Percentiles rank a stretch among this genome's conserved stretches.
Evolutionary conservation across 2,797 vertebrate species (phyloP).

Genomic region (Cynodonichthys magdalenae): DNA sequence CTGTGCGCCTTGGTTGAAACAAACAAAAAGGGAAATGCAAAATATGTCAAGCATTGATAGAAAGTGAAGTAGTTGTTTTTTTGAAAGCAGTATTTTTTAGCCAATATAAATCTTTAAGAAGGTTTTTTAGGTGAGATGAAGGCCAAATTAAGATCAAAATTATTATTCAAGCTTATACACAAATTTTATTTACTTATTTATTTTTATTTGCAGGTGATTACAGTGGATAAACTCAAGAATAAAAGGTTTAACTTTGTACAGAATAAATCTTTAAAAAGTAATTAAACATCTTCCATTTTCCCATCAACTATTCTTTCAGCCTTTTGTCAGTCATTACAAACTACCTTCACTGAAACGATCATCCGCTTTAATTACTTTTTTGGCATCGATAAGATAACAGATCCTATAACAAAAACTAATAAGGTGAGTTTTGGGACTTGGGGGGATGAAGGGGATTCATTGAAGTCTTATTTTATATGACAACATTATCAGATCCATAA

Average conservation of each 20-base stretch:
- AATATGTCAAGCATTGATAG: slow-evolving; percentile 6
- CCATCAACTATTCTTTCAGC: neutral
- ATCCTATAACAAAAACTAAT: slow-evolving; percentile 27
- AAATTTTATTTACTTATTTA: no score
- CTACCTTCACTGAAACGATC: slow-evolving; percentile 3
- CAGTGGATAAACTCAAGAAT: neutral
- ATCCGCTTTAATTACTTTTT: slow-evolving; percentile 38
- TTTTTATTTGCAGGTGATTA: no score
- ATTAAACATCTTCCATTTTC: slow-evolving; percentile 9
- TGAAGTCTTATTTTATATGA: slow-evolving; percentile 26
- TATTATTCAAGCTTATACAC: neutral
- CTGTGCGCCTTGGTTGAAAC: slow-evolving; percentile 16
- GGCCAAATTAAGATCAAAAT: neutral
- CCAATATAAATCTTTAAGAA: neutral
- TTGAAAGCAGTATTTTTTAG: neutral
- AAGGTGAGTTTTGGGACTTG: slow-evolving; percentile 14
- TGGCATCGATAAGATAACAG: slow-evolving; percentile 37
- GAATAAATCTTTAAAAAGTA: neutral
- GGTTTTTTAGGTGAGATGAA: neutral
- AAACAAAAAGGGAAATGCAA: slow-evolving; percentile 18
- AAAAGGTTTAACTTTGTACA: neutral
- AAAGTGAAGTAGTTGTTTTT: neutral
- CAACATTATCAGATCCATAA: slow-evolving; percentile 27
- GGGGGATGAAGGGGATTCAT: neutral
- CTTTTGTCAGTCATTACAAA: slow-evolving; percentile 11